These are phyloP conservation scores for Hypomecis atomaria DNA, from an alignment of 2,888 invertebrate species.

Conservation along the genomic window DNA sequence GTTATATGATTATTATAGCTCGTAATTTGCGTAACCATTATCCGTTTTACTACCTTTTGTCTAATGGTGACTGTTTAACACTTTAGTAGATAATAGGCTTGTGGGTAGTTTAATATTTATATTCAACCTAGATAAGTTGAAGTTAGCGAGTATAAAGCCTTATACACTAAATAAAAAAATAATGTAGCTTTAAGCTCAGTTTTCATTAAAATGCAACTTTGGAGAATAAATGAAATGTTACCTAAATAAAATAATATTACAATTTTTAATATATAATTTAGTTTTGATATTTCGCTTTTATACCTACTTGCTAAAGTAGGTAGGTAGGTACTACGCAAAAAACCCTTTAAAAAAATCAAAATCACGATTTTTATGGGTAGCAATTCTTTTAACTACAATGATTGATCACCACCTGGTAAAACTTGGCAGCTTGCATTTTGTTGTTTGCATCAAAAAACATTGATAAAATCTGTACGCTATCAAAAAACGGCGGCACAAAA, in stretches of 20 bases:
- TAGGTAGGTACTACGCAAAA: too few relatives aligned
- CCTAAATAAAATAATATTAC: too few relatives aligned
- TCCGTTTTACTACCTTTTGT: conserved; percentile 34
- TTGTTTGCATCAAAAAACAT: conserved; percentile 8
- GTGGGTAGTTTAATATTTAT: conserved; percentile 16
- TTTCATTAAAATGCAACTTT: background rate
- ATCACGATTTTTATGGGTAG: conserved; percentile 11
- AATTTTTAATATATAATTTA: too few relatives aligned
- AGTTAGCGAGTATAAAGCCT: background rate
- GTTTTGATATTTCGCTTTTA: too few relatives aligned
- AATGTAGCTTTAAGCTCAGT: background rate
- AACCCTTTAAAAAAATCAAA: too few relatives aligned
- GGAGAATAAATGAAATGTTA: too few relatives aligned
- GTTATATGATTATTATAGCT: conserved; percentile 41
- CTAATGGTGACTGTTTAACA: conserved; percentile 47
- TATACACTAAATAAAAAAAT: background rate
- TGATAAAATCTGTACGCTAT: conserved; percentile 41
- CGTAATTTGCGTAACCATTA: conserved; percentile 46
- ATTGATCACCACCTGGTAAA: conserved; percentile 29
- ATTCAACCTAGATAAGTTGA: background rate
- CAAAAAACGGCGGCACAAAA: conserved; percentile 33
- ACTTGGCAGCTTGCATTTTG: conserved; percentile 29
- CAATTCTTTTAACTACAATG: conserved; percentile 25
- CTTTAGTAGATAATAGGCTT: conserved; percentile 27
- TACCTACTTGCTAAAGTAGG: too few relatives aligned